phyloP scores from a whole-genome alignment of 2,888 invertebrate genomes.

The Cerastis leucographa region DNA sequence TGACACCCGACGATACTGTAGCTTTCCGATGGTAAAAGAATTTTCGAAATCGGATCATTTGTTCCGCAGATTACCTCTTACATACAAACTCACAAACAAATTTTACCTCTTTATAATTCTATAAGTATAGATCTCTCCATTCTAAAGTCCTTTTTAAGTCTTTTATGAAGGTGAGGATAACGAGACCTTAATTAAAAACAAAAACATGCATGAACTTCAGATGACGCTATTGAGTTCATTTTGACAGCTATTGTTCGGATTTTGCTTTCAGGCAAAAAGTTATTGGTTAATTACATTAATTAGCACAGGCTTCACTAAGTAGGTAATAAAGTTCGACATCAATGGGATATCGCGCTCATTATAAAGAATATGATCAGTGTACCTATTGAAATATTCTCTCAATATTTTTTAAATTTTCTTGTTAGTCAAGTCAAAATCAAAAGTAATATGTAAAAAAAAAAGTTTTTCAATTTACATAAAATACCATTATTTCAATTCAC shows the following conservation, averaged over 20 bases:
- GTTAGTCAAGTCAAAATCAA: not conserved
- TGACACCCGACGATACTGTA: no score
- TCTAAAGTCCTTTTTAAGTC: no score
- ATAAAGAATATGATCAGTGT: not conserved
- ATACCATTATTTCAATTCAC: not conserved
- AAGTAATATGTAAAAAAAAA: not conserved
- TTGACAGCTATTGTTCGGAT: constrained; percentile 11
- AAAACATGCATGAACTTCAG: constrained; percentile 6
- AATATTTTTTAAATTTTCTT: no score
- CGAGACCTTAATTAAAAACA: not conserved
- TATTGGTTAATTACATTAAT: not conserved
- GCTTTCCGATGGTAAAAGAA: no score
- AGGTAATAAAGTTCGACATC: not conserved
- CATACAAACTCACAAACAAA: no score
- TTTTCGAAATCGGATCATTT: no score
- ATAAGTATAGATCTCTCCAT: no score
- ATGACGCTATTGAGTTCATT: not conserved
- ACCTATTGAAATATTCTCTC: not conserved
- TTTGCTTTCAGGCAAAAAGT: constrained; percentile 2
- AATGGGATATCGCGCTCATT: not conserved
- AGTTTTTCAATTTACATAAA: not conserved
- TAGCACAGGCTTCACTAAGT: not conserved
- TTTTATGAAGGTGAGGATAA: not conserved
- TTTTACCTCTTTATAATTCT: no score
- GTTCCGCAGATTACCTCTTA: no score